Evolutionary conservation across 2,888 invertebrate genomes (phyloP).

Genomic region (Limnephilus lunatus): DNA sequence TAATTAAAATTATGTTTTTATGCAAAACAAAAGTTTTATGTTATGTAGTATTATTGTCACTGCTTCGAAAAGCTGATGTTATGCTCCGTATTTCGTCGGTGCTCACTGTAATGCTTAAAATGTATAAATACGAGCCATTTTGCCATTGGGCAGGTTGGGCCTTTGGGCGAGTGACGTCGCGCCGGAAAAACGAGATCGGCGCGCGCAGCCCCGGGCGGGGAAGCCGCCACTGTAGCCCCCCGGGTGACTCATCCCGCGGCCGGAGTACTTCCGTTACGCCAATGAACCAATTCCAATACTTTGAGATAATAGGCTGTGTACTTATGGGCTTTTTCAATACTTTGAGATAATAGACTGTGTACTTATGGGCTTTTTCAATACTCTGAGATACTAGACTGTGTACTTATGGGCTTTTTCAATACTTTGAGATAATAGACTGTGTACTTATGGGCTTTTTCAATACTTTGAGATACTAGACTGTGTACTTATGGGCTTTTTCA

Average conservation of each 20-base stretch:
- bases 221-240: background rate
- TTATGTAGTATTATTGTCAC: too few species aligned
- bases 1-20: too few species aligned
- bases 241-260: conserved; percentile 22
- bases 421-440: too few species aligned
- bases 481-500: too few species aligned
- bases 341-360: too few species aligned
- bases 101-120: background rate
- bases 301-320: background rate
- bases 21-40: too few species aligned
- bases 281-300: background rate
- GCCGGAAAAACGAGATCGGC: background rate
- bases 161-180: background rate
- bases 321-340: too few species aligned
- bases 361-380: too few species aligned
- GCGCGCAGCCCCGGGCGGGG: conserved; percentile 15
- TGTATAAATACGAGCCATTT: background rate
- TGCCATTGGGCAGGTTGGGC: background rate
- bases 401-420: too few species aligned
- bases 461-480: background rate
- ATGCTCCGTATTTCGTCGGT: background rate
- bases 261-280: conserved; percentile 39
- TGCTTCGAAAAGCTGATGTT: background rate
- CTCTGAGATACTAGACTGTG: background rate
- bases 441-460: too few species aligned